Evolutionary conservation across 2,888 invertebrate species (phyloP).

Genomic region (Kryphioiulus occultus): DNA sequence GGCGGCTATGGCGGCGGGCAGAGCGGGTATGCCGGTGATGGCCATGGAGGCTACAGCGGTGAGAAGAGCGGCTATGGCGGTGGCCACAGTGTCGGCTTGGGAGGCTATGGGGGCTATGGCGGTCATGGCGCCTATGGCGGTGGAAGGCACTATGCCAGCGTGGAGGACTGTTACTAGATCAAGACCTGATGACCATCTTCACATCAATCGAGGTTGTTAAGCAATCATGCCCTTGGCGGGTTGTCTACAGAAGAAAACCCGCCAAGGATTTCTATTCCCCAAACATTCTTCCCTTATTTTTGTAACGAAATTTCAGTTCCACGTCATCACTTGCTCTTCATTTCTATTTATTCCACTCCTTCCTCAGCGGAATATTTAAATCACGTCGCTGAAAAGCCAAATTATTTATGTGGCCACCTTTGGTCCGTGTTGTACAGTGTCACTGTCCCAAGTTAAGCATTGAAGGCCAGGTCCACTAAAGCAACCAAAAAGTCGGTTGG

Average conservation of each 20-base stretch:
- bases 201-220: background rate
- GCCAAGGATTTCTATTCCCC: background rate
- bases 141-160: slow-evolving; percentile 39
- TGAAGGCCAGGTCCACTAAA: too few relatives aligned
- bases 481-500: too few relatives aligned
- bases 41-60: background rate
- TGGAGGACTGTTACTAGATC: background rate
- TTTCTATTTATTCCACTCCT: slow-evolving; percentile 10
- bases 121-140: slow-evolving; percentile 14
- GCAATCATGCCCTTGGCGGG: background rate
- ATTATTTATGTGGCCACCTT: background rate
- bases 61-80: slow-evolving; percentile 31
- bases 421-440: background rate
- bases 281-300: background rate
- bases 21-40: slow-evolving; percentile 22
- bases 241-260: background rate
- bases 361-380: slow-evolving; percentile 2
- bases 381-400: background rate
- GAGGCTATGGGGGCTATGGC: background rate
- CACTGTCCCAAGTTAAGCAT: too few relatives aligned
- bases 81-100: background rate
- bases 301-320: background rate
- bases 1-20: slow-evolving; percentile 4
- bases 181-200: background rate
- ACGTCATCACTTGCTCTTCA: slow-evolving; percentile 20